Evolutionary conservation across 2,113 vertebrate species (phyloP), one percentile per base, ranked within the genome.

Genomic region (Acanthochromis polyacanthus): DNA sequence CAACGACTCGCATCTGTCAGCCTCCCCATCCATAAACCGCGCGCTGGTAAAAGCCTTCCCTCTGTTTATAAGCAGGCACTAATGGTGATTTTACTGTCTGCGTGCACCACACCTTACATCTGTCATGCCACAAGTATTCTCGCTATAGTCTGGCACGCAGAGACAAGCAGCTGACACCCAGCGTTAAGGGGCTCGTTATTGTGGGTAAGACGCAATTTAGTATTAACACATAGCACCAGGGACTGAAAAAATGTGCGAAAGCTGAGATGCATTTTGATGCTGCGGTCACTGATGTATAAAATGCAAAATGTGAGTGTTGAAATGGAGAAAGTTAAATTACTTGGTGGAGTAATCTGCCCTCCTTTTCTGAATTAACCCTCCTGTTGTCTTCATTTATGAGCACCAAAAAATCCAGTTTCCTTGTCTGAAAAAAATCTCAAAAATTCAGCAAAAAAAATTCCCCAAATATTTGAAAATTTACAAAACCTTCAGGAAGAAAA

Each of bases 11-110:
- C 86, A 75, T 86, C 76, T 87, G 80, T 79, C 76, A 17, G 66
- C 60, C 50, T 75, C 63, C 51, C 43, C 58, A 32, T 75, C 87
- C 53, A 66, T 83, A 89, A 89, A 87, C 79, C 81, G 66, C 81
- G 20, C 30, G 25, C 63, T 72, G 76, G 65, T 89, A 76, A 88
- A 89, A 87, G 66, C 52, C 52, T 69, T 53, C 65, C 43, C 61
- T 78, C 59, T 84, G 80, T 89, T 90, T 89, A 85, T 81, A 65
- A 57, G 82, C 55, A 48, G 80, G 38, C 43, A 5, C 77, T 86
- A 83, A 82, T 88, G 63, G 83, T 61, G 71, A 88, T 83, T 86
- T 86, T 66, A 87, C 50, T 56, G 83, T 88, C 80, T 87, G 55
- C 38, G 14, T 30, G 56, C 71, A 82, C 82, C 86, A 85, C 89